Percentiles rank a stretch among this genome's conserved stretches.
phyloP scores from a whole-genome alignment of 1,140 invertebrate genomes.

The Lepidurus couesii region DNA sequence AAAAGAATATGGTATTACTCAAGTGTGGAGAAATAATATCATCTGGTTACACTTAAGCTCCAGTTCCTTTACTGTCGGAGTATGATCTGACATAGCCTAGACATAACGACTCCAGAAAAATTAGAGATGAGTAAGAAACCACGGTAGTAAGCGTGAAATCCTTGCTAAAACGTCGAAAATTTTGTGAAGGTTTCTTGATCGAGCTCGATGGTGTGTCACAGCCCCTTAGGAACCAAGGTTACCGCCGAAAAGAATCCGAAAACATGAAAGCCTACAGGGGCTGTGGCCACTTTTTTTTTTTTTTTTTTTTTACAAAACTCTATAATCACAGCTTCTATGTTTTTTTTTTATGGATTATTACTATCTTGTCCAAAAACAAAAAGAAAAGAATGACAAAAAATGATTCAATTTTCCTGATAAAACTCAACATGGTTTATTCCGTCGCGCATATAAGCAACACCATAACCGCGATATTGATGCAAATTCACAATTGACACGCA shows the following conservation, averaged over 20 bases:
- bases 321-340: neutral
- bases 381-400: neutral
- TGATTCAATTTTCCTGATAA: neutral
- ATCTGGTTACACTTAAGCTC: too few species aligned
- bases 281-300: neutral
- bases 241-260: neutral
- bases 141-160: too few species aligned
- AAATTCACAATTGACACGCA: conserved; percentile 5
- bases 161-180: too few species aligned
- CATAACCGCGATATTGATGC: conserved; percentile 1
- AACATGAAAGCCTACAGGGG: neutral
- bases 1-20: too few species aligned
- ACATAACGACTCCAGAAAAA: too few species aligned
- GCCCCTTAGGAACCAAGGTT: neutral
- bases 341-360: neutral
- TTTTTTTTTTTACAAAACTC: neutral
- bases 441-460: neutral
- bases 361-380: neutral
- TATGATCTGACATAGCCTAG: too few species aligned
- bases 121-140: too few species aligned
- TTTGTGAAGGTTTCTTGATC: neutral
- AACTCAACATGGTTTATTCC: neutral
- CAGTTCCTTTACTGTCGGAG: too few species aligned
- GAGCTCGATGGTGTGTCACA: neutral
- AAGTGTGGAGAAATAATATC: too few species aligned